Base-by-base conservation (phyloP, 92 coral and sea anemone species). In the Meandrina meandrites region DNA sequence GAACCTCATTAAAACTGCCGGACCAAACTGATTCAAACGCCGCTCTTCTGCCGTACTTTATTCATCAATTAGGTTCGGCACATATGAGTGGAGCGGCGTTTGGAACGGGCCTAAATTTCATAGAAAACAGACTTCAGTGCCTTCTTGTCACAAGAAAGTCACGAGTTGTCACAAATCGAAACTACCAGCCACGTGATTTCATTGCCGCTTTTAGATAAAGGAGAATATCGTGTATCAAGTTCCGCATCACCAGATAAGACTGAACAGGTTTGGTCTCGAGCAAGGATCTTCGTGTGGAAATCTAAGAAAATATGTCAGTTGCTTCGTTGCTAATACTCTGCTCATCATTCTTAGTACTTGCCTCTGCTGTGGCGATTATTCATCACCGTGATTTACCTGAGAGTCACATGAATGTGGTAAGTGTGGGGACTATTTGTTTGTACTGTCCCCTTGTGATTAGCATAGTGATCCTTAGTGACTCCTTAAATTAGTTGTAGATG, bases 331-430 rank as follows among this genome's bases (percentile, higher is more conserved):
- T 56, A 12, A 47, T 73, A 40, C 71, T 83, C 42, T 83, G 40
- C 53, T 71, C 53, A 22, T 47, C 64, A 30, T 54, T 50, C 42
- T 31, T 35, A 19, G 50, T 37, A 54, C 37, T 9, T 35, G 57
- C 51, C 9, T 11, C 76, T 0, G 74, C 42, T 72, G 74, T 58
- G 54, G 68, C 36, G 17, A 18, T 51, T 24, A 40, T 36, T 2
- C 57, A 4, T 13, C 73, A 14, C 21, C 80, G 56, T 6, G 34
- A 73, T 75, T 75, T 75, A 40, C 87, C 87, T 17, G 87, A 83
- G 78, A 27, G 35, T 0, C 47, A 83, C 71, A 83, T 83, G 87
- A 83, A 83, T 28, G 87, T 83, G 87, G 87, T 83, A 74, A 71
- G 87, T 83, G 7, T 4, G 9, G 1, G 13, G 4, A 48, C 32